Evolutionary conservation across 2,888 invertebrate species (phyloP).

Genomic region (Leucania comma): DNA sequence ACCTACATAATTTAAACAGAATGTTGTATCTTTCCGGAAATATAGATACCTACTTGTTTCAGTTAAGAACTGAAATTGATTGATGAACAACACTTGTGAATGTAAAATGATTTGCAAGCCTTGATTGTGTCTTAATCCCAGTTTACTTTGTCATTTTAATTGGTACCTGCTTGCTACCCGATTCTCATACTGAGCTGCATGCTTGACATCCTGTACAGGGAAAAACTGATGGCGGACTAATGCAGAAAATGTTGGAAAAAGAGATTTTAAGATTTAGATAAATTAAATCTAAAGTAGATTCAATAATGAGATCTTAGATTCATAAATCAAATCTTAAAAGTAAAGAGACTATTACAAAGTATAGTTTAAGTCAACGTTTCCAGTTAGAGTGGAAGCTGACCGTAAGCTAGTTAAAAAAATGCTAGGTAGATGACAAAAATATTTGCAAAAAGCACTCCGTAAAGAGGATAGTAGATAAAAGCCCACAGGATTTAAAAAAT

Average conservation of each 20-base stretch:
- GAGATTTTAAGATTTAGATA: background rate
- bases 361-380: no score
- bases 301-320: no score
- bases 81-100: background rate
- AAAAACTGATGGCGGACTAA: background rate
- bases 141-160: background rate
- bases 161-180: background rate
- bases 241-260: background rate
- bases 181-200: background rate
- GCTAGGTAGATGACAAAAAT: background rate
- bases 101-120: background rate
- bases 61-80: background rate
- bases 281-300: background rate
- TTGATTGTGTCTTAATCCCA: conserved; percentile 10
- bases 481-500: no score
- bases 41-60: background rate
- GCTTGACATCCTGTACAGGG: background rate
- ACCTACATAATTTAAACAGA: background rate
- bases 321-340: conserved; percentile 6
- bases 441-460: background rate
- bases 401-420: no score
- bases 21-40: conserved; percentile 4
- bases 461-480: no score
- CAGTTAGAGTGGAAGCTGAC: no score
- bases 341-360: background rate